Evolutionary conservation across 2,113 vertebrate species (phyloP), one percentile per base, ranked within the genome.

Genomic region (Labeo rohita): DNA sequence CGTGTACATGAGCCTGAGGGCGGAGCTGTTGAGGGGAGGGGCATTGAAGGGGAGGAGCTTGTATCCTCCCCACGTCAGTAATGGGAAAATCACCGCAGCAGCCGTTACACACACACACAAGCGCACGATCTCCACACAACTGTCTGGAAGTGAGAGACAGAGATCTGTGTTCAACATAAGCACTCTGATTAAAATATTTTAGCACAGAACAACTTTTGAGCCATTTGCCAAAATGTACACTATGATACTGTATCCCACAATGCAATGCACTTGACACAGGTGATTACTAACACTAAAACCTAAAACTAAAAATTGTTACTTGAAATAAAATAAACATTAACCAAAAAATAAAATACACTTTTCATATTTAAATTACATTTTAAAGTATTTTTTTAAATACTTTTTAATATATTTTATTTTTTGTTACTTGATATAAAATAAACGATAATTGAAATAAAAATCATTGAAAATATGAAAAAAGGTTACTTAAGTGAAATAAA

Each of bases 1-100:
- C 0, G 97, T 96, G 92, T 98, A 98, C 80, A 98, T 87, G 13
- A 98, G 93, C 76, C 96, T 95, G 47, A 94, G 85, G 1, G 95
- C 92, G 90, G 96, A 0, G 15, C 93, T 91, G 0, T 94, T 91
- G 90, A 98, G 90, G 68, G 93, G 78, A 0, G 98, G 98, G 1
- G 96, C 95, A 0, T 98, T 96, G 0, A 99, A 98, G 0, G 98
- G 98, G 92, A 99, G 88, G 91, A 98, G 97, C 79, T 95, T 87
- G 0, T 95, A 98, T 0, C 96, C 96, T 0, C 95, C 96, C 0
- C 97, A 98, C 21, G 98, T 10, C n/a, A 99, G 92, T 87, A 97
- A 94, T 4, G 98, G 97, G 90, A 97, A 97, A 61, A 98, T 54
- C 1, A 98, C 1, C 0, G 95, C 91, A 0, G 97, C 95, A 0